Conservation (phyloP, 2,113 vertebrate genomes). For the Silurus glanis region DNA sequence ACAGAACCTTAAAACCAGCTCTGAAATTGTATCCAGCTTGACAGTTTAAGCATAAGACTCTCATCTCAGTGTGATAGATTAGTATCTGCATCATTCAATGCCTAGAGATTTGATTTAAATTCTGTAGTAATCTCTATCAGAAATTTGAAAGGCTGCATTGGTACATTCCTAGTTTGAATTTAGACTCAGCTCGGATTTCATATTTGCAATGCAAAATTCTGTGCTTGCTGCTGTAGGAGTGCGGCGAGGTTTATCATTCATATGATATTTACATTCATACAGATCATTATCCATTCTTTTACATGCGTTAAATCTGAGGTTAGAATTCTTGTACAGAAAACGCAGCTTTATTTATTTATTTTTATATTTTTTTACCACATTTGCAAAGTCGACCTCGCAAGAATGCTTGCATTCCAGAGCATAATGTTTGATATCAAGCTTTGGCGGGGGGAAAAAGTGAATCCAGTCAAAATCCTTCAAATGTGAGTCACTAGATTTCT, state of each 20-base stretch:
- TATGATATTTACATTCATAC: background rate
- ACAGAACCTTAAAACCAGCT: background rate
- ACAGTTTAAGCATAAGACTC: background rate
- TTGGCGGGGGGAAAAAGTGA: background rate
- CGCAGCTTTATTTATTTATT: background rate
- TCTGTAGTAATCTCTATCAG: background rate
- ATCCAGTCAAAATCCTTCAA: slow-evolving; percentile 21
- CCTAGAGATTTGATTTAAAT: background rate
- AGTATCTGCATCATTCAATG: background rate
- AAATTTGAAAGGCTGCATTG: no score
- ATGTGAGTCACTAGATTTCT: slow-evolving; percentile 29
- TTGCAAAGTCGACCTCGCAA: background rate
- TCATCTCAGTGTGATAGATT: background rate
- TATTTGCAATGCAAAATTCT: background rate
- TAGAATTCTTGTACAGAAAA: background rate
- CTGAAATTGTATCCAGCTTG: background rate
- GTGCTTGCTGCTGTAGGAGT: background rate
- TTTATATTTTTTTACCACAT: no score
- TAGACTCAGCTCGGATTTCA: background rate
- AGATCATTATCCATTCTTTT: background rate
- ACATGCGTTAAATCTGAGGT: background rate
- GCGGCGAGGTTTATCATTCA: background rate
- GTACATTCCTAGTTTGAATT: background rate
- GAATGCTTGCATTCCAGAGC: slow-evolving; percentile 26
- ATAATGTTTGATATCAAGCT: slow-evolving; percentile 4